phyloP scores from a whole-genome alignment of 2,888 invertebrate species.

The Falcaria lacertinaria region DNA sequence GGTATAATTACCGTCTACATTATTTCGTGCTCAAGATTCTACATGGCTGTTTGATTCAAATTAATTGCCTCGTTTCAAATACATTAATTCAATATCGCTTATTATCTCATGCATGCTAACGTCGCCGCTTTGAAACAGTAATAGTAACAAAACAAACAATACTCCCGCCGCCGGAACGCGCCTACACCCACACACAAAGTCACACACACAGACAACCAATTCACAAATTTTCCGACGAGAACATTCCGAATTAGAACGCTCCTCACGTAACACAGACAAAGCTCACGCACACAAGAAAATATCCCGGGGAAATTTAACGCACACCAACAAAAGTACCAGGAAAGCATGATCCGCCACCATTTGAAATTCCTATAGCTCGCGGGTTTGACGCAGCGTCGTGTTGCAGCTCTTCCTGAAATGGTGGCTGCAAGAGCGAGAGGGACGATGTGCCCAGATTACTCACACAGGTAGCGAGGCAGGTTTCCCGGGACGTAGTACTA shows the following conservation, averaged over 20 bases:
- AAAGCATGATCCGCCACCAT: constrained; percentile 38
- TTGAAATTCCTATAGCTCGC: constrained; percentile 16
- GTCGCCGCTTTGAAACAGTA: constrained; percentile 50
- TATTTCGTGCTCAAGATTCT: background rate
- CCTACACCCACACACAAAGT: constrained; percentile 43
- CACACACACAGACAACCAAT: constrained; percentile 61
- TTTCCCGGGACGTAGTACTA: constrained; percentile 78
- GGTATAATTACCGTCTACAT: background rate
- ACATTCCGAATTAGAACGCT: constrained; percentile 61
- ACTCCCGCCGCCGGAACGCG: constrained; percentile 47
- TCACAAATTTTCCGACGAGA: constrained; percentile 64
- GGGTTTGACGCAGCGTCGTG: constrained; percentile 23
- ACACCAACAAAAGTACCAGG: constrained; percentile 36
- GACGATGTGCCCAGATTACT: constrained; percentile 25
- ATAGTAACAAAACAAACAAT: constrained; percentile 73
- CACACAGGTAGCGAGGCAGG: constrained; percentile 53
- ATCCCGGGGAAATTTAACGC: constrained; percentile 57
- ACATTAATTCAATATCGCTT: constrained; percentile 12
- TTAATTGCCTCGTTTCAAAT: constrained; percentile 12
- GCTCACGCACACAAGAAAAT: constrained; percentile 40
- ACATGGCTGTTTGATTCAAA: constrained; percentile 10
- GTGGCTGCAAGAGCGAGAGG: constrained; percentile 34
- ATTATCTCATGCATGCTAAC: constrained; percentile 24
- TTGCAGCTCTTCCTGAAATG: constrained; percentile 35
- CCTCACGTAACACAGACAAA: constrained; percentile 48